Base-by-base conservation (phyloP, 2,113 vertebrate species). In the Muntiacus muntjak region DNA sequence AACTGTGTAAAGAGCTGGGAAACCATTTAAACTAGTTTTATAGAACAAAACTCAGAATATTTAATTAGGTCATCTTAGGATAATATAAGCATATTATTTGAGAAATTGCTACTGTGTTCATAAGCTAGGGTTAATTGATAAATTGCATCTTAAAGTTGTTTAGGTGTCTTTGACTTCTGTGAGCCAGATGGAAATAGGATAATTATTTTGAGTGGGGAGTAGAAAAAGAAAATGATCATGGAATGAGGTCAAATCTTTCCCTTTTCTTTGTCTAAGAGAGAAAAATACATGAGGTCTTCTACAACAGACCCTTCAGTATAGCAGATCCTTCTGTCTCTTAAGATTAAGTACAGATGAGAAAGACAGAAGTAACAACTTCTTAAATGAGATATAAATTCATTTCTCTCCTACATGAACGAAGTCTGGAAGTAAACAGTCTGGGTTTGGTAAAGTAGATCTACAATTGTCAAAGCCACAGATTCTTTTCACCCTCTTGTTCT, bases 1-100 rank as follows among this genome's bases (percentile, higher is more conserved):
- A 97, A 57, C 60, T 47, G 3, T 97, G 13, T 95, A 33, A 89
- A 96, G 30, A 84, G 54, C 47, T 82, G 47, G 67, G 50, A 76
- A 96, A 85, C 84, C 78, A 82, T 64, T 97, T 92, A 95, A 62
- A 52, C 33, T 52, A 74, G 90, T 95, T 90, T 95, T 67, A 81
- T 9, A 81, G 30, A 62, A 97, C 14, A 95, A 92, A 92, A 92
- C 28, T 11, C 43, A 97, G 81, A 79, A 81, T 96, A 79, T 45
- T 81, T 94, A 84, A 71, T 89, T 94, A 87, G 76, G 17, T 13
- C 55, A 92, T 87, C 50, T 89, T 50, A 14, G 50, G 62, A 92
- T 45, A 96, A 57, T 19, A 78, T 71, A 82, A 87, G 6, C 82
- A 64, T 76, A 95, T 45, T 57, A 78, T 95, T 88, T 93, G 43